Evolutionary conservation across 2,888 invertebrate genomes (phyloP).

Genomic region (Eupithecia subumbrata): DNA sequence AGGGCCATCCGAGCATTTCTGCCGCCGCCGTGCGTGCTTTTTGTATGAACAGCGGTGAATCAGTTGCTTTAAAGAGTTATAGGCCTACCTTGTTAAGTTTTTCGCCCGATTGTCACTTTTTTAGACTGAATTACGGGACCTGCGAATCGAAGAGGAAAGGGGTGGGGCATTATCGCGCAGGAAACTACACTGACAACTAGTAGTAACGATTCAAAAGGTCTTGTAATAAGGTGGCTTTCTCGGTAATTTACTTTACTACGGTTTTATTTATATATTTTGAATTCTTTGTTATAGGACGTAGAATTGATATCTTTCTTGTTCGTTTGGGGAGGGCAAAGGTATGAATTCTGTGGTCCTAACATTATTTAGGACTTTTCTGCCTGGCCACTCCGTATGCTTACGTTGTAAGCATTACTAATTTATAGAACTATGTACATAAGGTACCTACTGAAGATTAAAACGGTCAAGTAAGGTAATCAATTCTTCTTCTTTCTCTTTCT

Average conservation of each 20-base stretch:
- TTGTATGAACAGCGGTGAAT: slow-evolving; percentile 1
- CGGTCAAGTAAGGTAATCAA: background rate
- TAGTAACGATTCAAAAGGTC: slow-evolving; percentile 12
- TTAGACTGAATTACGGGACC: background rate
- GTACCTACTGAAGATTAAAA: background rate
- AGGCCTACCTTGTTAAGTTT: slow-evolving; percentile 25
- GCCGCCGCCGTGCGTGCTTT: background rate
- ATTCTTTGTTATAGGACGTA: slow-evolving; percentile 19
- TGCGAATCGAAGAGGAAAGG: slow-evolving; percentile 27
- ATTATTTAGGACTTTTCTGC: slow-evolving; percentile 10
- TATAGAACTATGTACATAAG: background rate
- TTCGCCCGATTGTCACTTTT: slow-evolving; percentile 15
- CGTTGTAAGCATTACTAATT: background rate
- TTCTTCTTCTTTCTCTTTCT: background rate
- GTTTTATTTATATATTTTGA: background rate
- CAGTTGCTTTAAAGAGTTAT: background rate
- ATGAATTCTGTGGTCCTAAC: slow-evolving; percentile 20
- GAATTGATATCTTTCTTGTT: slow-evolving; percentile 10
- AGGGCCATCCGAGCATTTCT: slow-evolving; percentile 6
- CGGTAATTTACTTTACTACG: background rate
- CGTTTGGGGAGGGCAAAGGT: background rate
- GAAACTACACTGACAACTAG: slow-evolving; percentile 17
- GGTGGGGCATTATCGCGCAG: slow-evolving; percentile 17
- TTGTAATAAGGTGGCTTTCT: background rate
- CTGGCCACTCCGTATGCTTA: background rate